phyloP scores from a whole-genome alignment of 2,888 invertebrate species.

The Drosophila lutescens region DNA sequence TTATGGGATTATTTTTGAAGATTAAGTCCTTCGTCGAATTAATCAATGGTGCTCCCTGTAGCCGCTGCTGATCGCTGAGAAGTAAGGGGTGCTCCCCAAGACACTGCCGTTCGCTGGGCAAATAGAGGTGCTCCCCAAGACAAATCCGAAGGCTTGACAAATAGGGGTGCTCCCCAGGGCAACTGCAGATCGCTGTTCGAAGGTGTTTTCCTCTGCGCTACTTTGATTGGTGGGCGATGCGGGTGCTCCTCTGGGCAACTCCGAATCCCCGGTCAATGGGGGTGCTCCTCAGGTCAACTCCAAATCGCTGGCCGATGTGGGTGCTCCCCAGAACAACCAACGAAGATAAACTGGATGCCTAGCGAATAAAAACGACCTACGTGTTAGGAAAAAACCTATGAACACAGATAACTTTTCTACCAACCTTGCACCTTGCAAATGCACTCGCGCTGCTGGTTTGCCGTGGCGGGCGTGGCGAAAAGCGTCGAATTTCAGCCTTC shows the following conservation, averaged over 20 bases:
- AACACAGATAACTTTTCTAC: no score
- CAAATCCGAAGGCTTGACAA: no score
- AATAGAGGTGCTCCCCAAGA: no score
- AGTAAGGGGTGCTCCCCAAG: not conserved
- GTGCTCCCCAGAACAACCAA: not conserved
- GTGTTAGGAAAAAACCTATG: no score
- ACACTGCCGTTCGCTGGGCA: no score
- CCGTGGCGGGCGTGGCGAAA: no score
- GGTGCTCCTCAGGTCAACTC: not conserved
- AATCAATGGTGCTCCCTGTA: not conserved
- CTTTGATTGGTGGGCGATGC: not conserved
- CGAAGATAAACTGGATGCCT: no score
- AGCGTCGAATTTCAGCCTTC: no score
- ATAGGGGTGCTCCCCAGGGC: not conserved
- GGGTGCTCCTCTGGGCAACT: not conserved
- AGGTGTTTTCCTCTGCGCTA: not conserved
- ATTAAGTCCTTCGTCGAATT: not conserved
- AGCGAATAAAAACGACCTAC: no score
- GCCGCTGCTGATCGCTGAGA: not conserved
- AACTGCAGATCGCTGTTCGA: not conserved
- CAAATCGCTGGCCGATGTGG: not conserved
- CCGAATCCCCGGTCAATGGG: not conserved
- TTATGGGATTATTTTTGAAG: not conserved
- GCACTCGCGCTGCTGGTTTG: no score
- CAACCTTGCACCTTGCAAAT: not conserved